Evolutionary conservation across 2,113 vertebrate species (phyloP).

Genomic region (Hystrix cristata): DNA sequence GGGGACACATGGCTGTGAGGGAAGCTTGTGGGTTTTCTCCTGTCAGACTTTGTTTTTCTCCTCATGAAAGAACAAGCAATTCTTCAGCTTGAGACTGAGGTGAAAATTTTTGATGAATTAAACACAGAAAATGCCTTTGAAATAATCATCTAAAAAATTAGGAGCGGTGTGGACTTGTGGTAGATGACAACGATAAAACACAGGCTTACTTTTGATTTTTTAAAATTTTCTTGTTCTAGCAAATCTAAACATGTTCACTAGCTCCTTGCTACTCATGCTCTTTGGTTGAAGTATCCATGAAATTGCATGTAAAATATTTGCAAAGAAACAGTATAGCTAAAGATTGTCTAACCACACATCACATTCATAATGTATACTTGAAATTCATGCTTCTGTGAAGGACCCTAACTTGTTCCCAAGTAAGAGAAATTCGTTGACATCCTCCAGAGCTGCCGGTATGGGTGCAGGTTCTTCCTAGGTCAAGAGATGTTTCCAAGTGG

Average conservation of each 20-base stretch:
- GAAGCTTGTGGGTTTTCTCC: background rate
- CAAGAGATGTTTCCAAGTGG: rapidly evolving
- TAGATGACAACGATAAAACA: background rate
- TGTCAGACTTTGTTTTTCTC: background rate
- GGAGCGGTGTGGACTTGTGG: background rate
- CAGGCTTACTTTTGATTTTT: background rate
- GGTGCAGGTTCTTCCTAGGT: rapidly evolving
- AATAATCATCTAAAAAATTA: background rate
- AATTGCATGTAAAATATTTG: background rate
- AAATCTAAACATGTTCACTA: background rate
- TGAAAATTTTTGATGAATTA: background rate
- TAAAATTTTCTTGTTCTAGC: no score
- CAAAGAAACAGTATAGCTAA: background rate
- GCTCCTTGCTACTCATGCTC: background rate
- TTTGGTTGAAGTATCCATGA: background rate
- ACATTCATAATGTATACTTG: background rate
- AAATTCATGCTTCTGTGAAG: background rate
- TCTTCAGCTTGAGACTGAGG: background rate
- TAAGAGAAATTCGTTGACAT: rapidly evolving
- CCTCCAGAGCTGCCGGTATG: rapidly evolving
- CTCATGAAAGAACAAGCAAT: background rate
- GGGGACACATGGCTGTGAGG: rapidly evolving
- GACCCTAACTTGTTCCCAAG: rapidly evolving
- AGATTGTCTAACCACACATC: background rate
- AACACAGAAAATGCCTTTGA: background rate